phyloP scores from a whole-genome alignment of 2,113 vertebrate species.

The Carassius carassius region DNA sequence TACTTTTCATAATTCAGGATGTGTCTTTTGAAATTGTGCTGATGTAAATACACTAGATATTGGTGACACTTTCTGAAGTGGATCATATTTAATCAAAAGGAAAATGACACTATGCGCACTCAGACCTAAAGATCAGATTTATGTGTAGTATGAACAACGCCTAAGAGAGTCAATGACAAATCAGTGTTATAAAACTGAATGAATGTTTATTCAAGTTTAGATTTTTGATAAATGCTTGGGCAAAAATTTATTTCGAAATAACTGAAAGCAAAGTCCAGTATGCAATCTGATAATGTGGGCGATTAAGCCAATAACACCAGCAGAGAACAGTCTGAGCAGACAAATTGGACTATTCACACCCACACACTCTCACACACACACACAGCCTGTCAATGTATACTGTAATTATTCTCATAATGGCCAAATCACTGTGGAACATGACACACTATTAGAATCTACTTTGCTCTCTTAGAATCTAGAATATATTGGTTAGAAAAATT shows the following conservation, averaged over 20 bases:
- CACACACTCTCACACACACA: not conserved
- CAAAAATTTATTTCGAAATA: not conserved
- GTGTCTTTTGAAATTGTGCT: not conserved
- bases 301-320: slow-evolving; percentile 46
- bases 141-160: not conserved
- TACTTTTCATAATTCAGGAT: not conserved
- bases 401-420: slow-evolving; percentile 27
- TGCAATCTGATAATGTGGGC: slow-evolving; percentile 36
- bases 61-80: not conserved
- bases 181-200: slow-evolving; percentile 6
- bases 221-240: not conserved
- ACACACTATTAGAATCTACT: not conserved
- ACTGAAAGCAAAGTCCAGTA: slow-evolving; percentile 16
- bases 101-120: not conserved
- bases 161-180: not conserved
- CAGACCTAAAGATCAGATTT: not conserved
- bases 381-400: slow-evolving; percentile 35
- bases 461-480: not conserved
- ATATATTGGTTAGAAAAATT: not conserved
- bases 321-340: slow-evolving; percentile 48
- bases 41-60: not conserved
- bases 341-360: slow-evolving; percentile 61
- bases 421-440: slow-evolving; percentile 15
- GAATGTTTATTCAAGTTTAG: not conserved
- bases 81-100: not conserved